Percentiles rank a stretch among this genome's conserved stretches.
Conservation (phyloP, 2,888 invertebrate species). For the Dryadula phaetusa region DNA sequence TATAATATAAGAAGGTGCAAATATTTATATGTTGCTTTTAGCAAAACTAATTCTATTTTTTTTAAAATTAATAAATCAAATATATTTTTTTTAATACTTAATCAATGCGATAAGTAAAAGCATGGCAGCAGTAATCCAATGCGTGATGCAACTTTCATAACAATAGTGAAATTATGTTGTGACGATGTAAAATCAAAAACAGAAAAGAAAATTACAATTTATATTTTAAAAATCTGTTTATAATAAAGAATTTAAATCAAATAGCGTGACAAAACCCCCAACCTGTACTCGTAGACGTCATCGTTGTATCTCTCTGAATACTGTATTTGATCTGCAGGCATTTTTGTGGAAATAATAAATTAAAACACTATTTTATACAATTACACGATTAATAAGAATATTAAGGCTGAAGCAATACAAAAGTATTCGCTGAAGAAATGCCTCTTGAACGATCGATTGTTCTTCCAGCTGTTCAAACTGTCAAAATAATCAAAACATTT, state of each 20-base stretch:
- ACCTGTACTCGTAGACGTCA: constrained; percentile 95
- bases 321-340: constrained; percentile 93
- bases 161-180: background rate
- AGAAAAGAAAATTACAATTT: background rate
- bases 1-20: no score
- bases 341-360: constrained; percentile 51
- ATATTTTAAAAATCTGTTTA: background rate
- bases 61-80: no score
- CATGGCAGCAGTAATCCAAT: background rate
- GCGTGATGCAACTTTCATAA: constrained; percentile 2
- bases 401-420: background rate
- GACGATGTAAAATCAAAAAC: background rate
- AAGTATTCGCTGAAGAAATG: background rate
- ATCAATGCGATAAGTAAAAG: constrained; percentile 1
- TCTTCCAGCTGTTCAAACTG: constrained; percentile 41
- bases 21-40: no score
- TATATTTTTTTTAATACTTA: background rate
- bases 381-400: background rate
- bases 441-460: constrained; percentile 28
- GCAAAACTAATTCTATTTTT: no score
- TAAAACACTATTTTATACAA: constrained; percentile 10
- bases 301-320: constrained; percentile 97
- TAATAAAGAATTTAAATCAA: background rate
- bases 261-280: constrained; percentile 46
- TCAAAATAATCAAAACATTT: constrained; percentile 34